Base-by-base conservation (phyloP, 2,797 vertebrate species). In the Aulostomus chinensis region DNA sequence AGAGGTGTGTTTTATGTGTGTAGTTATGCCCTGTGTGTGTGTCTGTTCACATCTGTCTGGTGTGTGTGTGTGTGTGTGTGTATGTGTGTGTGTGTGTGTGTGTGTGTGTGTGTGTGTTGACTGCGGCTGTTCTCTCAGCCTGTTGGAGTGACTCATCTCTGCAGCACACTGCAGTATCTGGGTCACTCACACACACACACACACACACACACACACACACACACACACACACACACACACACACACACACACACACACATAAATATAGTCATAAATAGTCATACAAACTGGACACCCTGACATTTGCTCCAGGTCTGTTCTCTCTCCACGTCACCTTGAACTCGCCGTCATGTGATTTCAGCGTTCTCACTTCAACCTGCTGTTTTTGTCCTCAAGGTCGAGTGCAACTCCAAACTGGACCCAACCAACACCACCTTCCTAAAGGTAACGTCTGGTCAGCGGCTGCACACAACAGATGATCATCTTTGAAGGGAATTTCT, bases 401-500 rank as follows among this genome's bases (percentile, higher is more conserved):
- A 98, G 60, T 99, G 97, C 65, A 99, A 99, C 86, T 97, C 96
- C 73, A 99, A 98, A 67, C 91, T 99, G 89, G 97, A 99, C 77
- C 97, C 97, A 0, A 98, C 94, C 74, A 94, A 93, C 76, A 99
- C 97, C 25, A 98, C 97, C 11, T 98, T 99, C 87, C 89, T 99
- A 35, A 99, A 99, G 96, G 97, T 96, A 88, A 55, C 6, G 4
- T 2, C 4, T 16, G 1, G 5, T 18, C 18, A 12, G 8, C 20
- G 2, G 33, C 14, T 22, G 22, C 22, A 24, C 22, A 24, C 22
- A 4, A 8, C 4, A 24, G 4, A 24, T 24, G 8, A 24, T 4
- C 22, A 24, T 8, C 4, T 8, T 24, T 24, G 4, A 4, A 24
- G 8, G 4, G 22, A 24, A 24, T 24, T n/a, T n/a, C n/a, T n/a